Percentiles rank a stretch among this genome's conserved stretches.
Conservation (phyloP, 2,113 vertebrate genomes). For the Chaetodon trifascialis region DNA sequence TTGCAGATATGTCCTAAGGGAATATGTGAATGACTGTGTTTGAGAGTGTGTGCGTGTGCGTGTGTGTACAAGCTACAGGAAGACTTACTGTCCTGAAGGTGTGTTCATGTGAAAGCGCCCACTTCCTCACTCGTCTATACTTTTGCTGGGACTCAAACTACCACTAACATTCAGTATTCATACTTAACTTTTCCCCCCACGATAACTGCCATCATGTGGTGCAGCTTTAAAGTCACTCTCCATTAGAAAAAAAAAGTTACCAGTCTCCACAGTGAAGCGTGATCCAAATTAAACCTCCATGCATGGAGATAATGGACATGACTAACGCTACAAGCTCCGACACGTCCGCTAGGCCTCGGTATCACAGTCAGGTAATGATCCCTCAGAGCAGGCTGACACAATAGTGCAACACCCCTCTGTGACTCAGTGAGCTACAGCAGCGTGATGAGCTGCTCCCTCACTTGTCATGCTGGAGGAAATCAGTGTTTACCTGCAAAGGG, state of each 20-base stretch:
- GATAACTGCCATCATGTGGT: background rate
- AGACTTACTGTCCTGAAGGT: background rate
- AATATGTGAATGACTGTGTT: conserved; percentile 35
- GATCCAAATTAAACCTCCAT: conserved; percentile 28
- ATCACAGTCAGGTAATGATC: conserved; percentile 44
- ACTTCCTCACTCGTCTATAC: conserved; percentile 1
- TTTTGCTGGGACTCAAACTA: background rate
- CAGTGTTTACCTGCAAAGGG: conserved; percentile 24
- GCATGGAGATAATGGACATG: conserved; percentile 37
- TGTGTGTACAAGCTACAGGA: conserved; percentile 17
- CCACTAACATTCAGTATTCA: background rate
- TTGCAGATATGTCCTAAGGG: conserved; percentile 69
- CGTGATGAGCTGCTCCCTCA: conserved; percentile 7
- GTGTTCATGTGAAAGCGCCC: conserved; percentile 20
- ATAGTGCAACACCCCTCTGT: conserved; percentile 53
- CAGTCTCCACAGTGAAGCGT: background rate
- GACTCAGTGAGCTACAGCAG: conserved; percentile 52
- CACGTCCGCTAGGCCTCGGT: conserved; percentile 29
- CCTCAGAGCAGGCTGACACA: conserved; percentile 44
- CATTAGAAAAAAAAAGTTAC: background rate
- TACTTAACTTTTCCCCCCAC: background rate
- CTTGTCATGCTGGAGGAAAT: conserved; percentile 25
- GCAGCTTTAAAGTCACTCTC: background rate
- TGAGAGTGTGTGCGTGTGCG: conserved; percentile 20
- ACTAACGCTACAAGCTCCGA: conserved; percentile 35